Base-by-base conservation (phyloP, 2,113 vertebrate species). In the Acanthochromis polyacanthus region DNA sequence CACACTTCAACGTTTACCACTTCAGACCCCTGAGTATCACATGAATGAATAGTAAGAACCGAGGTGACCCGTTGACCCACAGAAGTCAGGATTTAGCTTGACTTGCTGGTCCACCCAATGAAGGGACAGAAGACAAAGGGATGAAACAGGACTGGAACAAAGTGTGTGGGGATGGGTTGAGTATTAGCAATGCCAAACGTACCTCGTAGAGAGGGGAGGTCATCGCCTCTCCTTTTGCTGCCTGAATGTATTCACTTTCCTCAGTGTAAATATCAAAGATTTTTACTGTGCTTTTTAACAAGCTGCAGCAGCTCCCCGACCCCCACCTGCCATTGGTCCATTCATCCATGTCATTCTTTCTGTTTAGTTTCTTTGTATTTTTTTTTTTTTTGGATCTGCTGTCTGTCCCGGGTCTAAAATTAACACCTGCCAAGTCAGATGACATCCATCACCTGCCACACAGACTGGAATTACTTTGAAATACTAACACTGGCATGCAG, bases 221-320 rank as follows among this genome's bases (percentile, higher is more conserved):
- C 15, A 0, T n/a, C 81, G 79, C 85, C 81, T 80, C 86, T 83
- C 72, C 79, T 71, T 78, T 86, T 88, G 87, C 86, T 88, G 89
- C 86, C 92, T 94, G 94, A 95, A 95, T 95, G 95, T 95, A 95
- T 94, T 94, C 87, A 88, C 81, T 59, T 82, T 76, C 71, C 64
- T 92, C 87, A 86, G 85, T 93, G 92, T 94, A 93, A 91, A 92
- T 94, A 92, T 91, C 85, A 86, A 77, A 86, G 72, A 79, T 91
- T 91, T 91, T 81, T 90, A 93, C 85, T 75, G 76, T 91, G 81
- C 65, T 84, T 92, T 92, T 86, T 88, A 89, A 71, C 52, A 61
- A 88, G 82, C 81, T 90, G 82, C 82, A 85, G 70, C 66, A 80
- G 46, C 68, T 58, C 65, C 88, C 40, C 30, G 30, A 30, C 15